These are phyloP conservation scores for Leptopilina boulardi DNA, from an alignment of 1,140 invertebrate species.

Conservation along the genomic window DNA sequence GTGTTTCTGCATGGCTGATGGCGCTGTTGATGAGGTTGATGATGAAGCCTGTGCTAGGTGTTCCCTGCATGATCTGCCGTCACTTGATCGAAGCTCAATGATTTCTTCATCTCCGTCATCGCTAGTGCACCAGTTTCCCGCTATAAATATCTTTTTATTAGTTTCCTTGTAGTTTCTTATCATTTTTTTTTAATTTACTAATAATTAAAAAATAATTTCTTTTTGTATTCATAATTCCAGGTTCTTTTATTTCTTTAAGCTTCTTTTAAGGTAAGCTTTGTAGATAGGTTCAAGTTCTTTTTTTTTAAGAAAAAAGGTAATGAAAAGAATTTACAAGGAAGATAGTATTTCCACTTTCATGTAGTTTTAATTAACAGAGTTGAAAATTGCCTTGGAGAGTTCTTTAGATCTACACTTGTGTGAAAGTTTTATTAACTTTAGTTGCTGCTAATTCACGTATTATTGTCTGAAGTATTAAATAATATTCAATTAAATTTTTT, in stretches of 20 bases:
- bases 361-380: neutral
- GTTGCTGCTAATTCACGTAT: too few relatives aligned
- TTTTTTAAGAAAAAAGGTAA: neutral
- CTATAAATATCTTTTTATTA: conserved; percentile 54
- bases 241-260: neutral
- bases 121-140: conserved; percentile 79
- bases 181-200: neutral
- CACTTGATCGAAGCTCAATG: conserved; percentile 78
- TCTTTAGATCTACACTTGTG: neutral
- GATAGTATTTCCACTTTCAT: neutral
- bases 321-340: neutral
- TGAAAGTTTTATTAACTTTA: neutral
- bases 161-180: neutral
- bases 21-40: conserved; percentile 65
- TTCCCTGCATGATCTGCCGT: conserved; percentile 69
- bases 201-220: neutral
- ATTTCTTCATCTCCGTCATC: conserved; percentile 80
- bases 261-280: neutral
- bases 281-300: conserved; percentile 1
- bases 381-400: neutral
- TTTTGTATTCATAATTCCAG: too few relatives aligned
- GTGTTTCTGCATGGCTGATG: conserved; percentile 68
- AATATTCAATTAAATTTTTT: too few relatives aligned
- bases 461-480: too few relatives aligned
- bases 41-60: conserved; percentile 75